Conservation (phyloP, 2,113 vertebrate genomes). For the Rhinoptilus africanus region DNA sequence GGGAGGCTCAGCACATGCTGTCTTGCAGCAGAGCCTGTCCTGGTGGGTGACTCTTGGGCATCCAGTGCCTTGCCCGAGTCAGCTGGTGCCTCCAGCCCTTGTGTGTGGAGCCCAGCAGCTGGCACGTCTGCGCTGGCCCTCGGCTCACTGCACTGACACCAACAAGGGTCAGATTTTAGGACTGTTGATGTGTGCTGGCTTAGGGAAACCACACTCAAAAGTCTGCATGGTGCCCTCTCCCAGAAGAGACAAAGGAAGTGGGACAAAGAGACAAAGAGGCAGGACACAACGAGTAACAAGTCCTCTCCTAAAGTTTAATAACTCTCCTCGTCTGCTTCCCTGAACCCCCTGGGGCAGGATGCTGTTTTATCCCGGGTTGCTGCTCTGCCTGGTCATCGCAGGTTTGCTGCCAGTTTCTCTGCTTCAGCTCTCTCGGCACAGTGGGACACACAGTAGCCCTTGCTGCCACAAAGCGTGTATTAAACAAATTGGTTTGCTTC, state of each 20-base stretch:
- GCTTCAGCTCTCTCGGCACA: neutral
- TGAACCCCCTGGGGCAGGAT: rapidly evolving
- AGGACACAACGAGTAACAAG: neutral
- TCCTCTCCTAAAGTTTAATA: neutral
- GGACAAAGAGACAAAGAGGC: neutral
- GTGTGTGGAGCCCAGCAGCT: neutral
- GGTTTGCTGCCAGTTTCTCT: neutral
- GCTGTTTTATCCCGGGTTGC: neutral
- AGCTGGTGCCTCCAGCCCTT: neutral
- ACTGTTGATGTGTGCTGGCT: neutral
- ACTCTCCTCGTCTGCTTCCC: neutral
- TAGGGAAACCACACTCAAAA: neutral
- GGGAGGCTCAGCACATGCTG: neutral
- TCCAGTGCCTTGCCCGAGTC: rapidly evolving
- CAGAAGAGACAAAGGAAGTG: neutral
- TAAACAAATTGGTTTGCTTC: neutral
- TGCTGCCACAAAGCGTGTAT: neutral
- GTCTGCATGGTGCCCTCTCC: neutral
- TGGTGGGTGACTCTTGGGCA: neutral
- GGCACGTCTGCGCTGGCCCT: neutral
- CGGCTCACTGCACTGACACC: neutral
- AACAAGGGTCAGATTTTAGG: neutral
- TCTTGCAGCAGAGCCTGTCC: neutral
- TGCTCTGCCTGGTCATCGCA: neutral
- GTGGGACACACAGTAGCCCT: neutral